Evolutionary conservation across 2,888 invertebrate species (phyloP), one percentile per base, ranked within the genome.

Genomic region (Drosophila maculinotata): DNA sequence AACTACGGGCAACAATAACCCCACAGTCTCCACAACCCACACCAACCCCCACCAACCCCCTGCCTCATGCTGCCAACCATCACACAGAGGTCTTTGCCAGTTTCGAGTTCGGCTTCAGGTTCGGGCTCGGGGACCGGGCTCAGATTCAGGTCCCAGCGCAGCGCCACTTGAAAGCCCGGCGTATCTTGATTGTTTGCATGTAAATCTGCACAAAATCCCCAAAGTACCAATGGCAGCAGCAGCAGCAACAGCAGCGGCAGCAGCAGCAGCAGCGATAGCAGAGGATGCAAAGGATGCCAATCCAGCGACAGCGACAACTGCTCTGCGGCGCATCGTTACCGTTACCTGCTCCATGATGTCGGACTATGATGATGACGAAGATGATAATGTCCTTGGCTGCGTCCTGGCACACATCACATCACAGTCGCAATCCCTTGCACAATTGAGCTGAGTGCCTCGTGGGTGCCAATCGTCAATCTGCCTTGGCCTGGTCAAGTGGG

Each of bases 181-280:
- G 77, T 84, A 87, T 84, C 83, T 81, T 87, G 87, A 84, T 88
- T 84, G 87, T 84, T 84, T 87, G 85, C 87, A 84, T 87, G 83
- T 84, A 84, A 84, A 84, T 88, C 83, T 84, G 85, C 85, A 84
- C 85, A 77, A 81, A 84, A 84, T 84, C 87, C 83, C 87, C 66
- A 84, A 87, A 84, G 88, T 78, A 87, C 75, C 85, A 75, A 78
- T 54, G 67, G 52, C 78, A 79, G 59, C 60, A 71, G 51, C 71
- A 63, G 49, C 64, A n/a, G n/a, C n/a, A n/a, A n/a, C n/a, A n/a
- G n/a, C n/a, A n/a, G n/a, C n/a, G n/a, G n/a, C n/a, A n/a, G n/a
- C n/a, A n/a, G n/a, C n/a, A n/a, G n/a, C n/a, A n/a, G n/a, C n/a
- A n/a, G 36, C 7, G 49, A 23, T 33, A 35, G 31, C 35, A 63